Evolutionary conservation across 2,797 vertebrate genomes (phyloP), one percentile per base, ranked within the genome.

Genomic region (Poecilia picta): DNA sequence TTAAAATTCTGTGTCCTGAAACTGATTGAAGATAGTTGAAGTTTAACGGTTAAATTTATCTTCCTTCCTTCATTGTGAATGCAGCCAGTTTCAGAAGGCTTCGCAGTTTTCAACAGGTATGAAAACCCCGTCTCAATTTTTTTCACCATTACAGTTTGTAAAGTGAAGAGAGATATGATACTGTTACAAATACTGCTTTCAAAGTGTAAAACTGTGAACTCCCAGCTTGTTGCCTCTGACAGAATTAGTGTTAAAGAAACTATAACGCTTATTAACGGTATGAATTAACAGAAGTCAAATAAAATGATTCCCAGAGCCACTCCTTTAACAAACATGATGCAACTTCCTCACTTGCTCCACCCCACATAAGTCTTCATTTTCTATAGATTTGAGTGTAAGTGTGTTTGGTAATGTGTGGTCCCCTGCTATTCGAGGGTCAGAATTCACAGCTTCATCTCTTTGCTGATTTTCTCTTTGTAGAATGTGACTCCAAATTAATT

Each of bases 161-260:
- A n/a, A 39, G 41, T 70, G 51, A 76, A 76, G 23, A 70, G 20
- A 80, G 20, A 72, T 71, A 45, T 62, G 25, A 82, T 2, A 39
- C 57, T 36, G 77, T 70, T 41, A 74, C 36, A 72, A n/a, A 72
- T 59, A 46, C 3, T n/a, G 39, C 49, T 75, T 80, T 1, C 28
- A 46, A 55, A 85, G 79, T 74, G 36, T 11, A 23, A 47, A 79
- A 62, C 74, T 77, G 18, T 77, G 31, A 83, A 83, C 83, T 87
- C 80, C 31, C 57, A 51, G 71, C 46, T 85, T 73, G 74, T 55
- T 74, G 73, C 53, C 71, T 75, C 49, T 15, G 70, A 80, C 41
- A 83, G 79, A 80, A 81, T 81, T 41, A 81, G 84, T 36, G 51
- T 46, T 77, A 64, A 73, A 45, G 83, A 78, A 83, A 85, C 47